These are phyloP conservation scores for Cyanoramphus novaezelandiae DNA, from an alignment of 2,113 vertebrate species.

Conservation along the genomic window DNA sequence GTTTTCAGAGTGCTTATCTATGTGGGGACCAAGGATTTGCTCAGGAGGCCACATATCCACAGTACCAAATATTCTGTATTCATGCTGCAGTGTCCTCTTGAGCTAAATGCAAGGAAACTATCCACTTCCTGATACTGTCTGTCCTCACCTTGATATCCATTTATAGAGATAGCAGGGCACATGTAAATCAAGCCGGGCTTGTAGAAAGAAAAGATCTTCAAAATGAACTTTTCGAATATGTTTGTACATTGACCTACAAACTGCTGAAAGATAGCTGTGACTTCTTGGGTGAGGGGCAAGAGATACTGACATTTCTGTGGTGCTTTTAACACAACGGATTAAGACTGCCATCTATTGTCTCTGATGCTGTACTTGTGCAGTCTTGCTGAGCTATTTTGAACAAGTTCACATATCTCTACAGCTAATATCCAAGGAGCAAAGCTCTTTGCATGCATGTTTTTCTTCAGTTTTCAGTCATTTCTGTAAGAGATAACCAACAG, in stretches of 20 bases:
- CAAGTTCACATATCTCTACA: neutral
- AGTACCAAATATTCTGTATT: neutral
- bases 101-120: neutral
- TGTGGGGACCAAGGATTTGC: neutral
- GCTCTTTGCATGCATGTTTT: neutral
- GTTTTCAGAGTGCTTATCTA: neutral
- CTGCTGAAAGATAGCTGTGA: neutral
- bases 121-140: neutral
- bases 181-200: neutral
- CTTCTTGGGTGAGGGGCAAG: neutral
- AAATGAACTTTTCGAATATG: conserved; percentile 24
- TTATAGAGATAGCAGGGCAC: neutral
- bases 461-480: neutral
- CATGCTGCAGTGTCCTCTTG: neutral
- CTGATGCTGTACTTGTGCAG: neutral
- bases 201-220: conserved; percentile 1
- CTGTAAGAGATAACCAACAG: neutral
- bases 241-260: conserved; percentile 36
- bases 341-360: conserved; percentile 66
- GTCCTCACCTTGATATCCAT: neutral
- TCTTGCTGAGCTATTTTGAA: neutral
- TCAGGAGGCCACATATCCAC: neutral
- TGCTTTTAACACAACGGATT: neutral
- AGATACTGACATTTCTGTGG: neutral
- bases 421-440: neutral